These are phyloP conservation scores for Drosophila asahinai DNA, from an alignment of 1,140 invertebrate genomes.

Conservation along the genomic window DNA sequence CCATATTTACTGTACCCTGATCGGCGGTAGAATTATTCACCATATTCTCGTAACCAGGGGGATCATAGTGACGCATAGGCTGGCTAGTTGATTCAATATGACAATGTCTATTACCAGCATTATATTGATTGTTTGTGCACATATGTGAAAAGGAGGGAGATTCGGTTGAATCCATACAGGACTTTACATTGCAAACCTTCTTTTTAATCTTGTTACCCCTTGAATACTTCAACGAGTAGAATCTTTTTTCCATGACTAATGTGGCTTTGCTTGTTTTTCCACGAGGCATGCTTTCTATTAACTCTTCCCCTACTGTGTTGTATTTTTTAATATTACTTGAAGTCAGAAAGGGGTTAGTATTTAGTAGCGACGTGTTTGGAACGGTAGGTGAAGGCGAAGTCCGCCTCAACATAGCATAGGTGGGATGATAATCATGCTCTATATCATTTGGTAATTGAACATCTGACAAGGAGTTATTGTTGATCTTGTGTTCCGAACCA, in stretches of 20 bases:
- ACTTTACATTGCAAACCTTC: constrained; percentile 38
- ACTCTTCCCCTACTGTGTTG: constrained; percentile 53
- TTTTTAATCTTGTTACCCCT: constrained; percentile 49
- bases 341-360: constrained; percentile 73
- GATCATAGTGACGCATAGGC: constrained; percentile 70
- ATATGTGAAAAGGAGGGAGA: constrained; percentile 32
- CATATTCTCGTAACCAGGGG: constrained; percentile 85
- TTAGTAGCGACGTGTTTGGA: constrained; percentile 41
- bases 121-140: constrained; percentile 80
- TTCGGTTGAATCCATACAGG: constrained; percentile 27
- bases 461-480: constrained; percentile 61
- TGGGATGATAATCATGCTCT: constrained; percentile 67
- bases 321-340: constrained; percentile 72
- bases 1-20: constrained; percentile 29
- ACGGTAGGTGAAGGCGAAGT: constrained; percentile 42
- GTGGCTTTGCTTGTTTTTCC: constrained; percentile 33
- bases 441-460: constrained; percentile 60
- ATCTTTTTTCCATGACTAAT: constrained; percentile 73
- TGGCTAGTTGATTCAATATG: constrained; percentile 69
- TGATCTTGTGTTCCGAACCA: constrained; percentile 47
- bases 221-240: constrained; percentile 78
- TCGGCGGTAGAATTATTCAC: constrained; percentile 82
- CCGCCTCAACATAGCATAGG: constrained; percentile 66
- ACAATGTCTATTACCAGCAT: constrained; percentile 74
- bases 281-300: constrained; percentile 41